phyloP scores from a whole-genome alignment of 1,140 invertebrate species.

The Atopsyche davidsoni region DNA sequence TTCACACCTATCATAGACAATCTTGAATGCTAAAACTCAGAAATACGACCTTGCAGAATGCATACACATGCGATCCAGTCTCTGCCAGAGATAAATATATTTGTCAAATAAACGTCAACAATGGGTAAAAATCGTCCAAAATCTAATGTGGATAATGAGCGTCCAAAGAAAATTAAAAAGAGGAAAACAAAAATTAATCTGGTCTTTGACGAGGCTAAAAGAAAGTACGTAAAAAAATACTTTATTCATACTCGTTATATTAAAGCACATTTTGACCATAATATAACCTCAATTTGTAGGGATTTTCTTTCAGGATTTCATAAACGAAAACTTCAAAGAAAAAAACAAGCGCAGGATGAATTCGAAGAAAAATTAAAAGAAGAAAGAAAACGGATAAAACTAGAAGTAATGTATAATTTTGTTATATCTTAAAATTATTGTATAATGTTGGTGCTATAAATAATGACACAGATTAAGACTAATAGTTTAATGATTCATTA shows the following conservation, averaged over 20 bases:
- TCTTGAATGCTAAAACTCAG: no score
- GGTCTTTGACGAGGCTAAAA: conserved; percentile 46
- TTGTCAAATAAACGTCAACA: no score
- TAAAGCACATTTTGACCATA: neutral
- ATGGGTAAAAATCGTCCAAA: no score
- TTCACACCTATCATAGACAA: no score
- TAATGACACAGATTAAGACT: neutral
- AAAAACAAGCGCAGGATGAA: conserved; percentile 63
- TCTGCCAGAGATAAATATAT: no score
- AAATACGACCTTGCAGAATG: no score
- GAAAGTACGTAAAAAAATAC: conserved; percentile 35
- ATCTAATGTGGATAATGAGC: neutral
- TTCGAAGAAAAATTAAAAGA: conserved; percentile 63
- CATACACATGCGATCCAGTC: no score
- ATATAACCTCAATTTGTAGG: conserved; percentile 33
- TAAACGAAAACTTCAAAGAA: conserved; percentile 66
- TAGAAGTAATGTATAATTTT: conserved; percentile 49
- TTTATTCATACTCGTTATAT: conserved; percentile 1
- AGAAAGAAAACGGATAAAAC: conserved; percentile 65
- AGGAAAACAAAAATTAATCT: conserved; percentile 41
- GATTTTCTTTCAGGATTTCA: conserved; percentile 72
- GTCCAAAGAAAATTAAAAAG: conserved; percentile 36
- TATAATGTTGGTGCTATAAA: neutral
- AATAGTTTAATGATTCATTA: neutral
- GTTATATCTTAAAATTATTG: conserved; percentile 16